These are phyloP conservation scores for Gadopsis bispinosus DNA, from an alignment of 2,797 vertebrate genomes.

Conservation along the genomic window DNA sequence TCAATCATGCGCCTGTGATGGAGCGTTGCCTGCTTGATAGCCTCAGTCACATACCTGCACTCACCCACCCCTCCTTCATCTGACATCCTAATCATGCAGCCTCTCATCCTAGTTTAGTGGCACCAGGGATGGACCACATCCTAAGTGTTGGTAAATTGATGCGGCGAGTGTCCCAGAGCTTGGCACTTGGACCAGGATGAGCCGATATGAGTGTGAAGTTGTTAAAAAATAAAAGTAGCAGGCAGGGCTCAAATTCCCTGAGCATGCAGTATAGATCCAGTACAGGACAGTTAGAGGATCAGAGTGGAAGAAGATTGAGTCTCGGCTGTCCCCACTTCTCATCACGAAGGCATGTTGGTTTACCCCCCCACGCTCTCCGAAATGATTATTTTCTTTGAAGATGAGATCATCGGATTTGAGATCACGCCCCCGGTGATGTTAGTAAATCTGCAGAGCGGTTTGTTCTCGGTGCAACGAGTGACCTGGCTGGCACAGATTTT, in stretches of 20 bases:
- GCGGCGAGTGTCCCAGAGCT: conserved; percentile 36
- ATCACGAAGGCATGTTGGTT: conserved; percentile 7
- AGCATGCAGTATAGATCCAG: conserved; percentile 29
- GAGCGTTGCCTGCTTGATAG: conserved; percentile 26
- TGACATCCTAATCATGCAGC: conserved; percentile 27
- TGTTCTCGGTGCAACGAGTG: neutral
- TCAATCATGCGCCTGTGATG: conserved; percentile 39
- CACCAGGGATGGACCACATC: conserved; percentile 13
- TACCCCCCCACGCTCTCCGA: conserved; percentile 1
- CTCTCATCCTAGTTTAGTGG: conserved; percentile 50
- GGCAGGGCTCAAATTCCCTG: conserved; percentile 15
- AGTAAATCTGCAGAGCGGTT: conserved; percentile 30
- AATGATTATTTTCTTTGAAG: conserved; percentile 66
- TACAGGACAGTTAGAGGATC: conserved; percentile 33
- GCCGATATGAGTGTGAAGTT: conserved; percentile 35
- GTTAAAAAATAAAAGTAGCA: neutral
- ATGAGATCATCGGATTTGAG: conserved; percentile 42
- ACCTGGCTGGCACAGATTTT: conserved; percentile 22
- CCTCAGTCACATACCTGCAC: conserved; percentile 30
- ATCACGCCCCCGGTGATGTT: conserved; percentile 22
- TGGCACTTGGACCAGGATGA: conserved; percentile 19
- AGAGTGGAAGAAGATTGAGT: conserved; percentile 28
- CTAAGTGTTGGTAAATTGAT: conserved; percentile 46
- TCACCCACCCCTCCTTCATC: conserved; percentile 16
- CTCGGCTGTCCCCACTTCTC: conserved; percentile 25